Conservation (phyloP, 1,140 invertebrate genomes). For the Dendroctonus ponderosae region DNA sequence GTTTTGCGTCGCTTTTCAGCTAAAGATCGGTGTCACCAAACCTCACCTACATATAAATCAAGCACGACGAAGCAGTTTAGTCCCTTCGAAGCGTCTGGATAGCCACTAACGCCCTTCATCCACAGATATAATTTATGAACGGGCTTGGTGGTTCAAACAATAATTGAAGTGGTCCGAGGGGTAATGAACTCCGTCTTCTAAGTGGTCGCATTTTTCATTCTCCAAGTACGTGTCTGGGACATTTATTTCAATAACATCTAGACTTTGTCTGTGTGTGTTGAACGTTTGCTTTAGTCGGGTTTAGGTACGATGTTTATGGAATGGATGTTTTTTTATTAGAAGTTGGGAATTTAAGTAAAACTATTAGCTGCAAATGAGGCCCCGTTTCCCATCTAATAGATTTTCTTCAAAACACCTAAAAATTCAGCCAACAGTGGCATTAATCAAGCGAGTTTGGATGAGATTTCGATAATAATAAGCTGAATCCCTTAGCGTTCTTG, state of each 20-base stretch:
- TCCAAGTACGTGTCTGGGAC: not conserved
- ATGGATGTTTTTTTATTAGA: no score
- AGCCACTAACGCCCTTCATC: slow-evolving; percentile 13
- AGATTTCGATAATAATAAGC: slow-evolving; percentile 19
- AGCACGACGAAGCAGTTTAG: no score
- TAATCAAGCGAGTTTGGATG: slow-evolving; percentile 11
- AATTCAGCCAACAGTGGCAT: not conserved
- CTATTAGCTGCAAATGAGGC: no score
- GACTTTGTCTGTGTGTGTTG: not conserved
- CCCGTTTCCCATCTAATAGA: no score
- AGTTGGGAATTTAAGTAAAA: no score
- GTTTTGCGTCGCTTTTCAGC: no score
- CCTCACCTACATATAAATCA: no score
- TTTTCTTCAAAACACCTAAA: no score
- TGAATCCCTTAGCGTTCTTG: slow-evolving; percentile 13
- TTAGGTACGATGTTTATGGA: no score
- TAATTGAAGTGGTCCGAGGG: slow-evolving; percentile 12
- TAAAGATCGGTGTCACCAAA: no score
- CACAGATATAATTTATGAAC: slow-evolving; percentile 17
- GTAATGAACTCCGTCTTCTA: slow-evolving; percentile 10
- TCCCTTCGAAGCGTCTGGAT: not conserved
- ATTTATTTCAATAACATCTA: slow-evolving; percentile 8
- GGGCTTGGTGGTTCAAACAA: slow-evolving; percentile 13
- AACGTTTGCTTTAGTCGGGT: no score
- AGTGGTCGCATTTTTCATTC: slow-evolving; percentile 8